Base-by-base conservation (phyloP, 2,888 invertebrate species). In the Mythimna albipuncta region DNA sequence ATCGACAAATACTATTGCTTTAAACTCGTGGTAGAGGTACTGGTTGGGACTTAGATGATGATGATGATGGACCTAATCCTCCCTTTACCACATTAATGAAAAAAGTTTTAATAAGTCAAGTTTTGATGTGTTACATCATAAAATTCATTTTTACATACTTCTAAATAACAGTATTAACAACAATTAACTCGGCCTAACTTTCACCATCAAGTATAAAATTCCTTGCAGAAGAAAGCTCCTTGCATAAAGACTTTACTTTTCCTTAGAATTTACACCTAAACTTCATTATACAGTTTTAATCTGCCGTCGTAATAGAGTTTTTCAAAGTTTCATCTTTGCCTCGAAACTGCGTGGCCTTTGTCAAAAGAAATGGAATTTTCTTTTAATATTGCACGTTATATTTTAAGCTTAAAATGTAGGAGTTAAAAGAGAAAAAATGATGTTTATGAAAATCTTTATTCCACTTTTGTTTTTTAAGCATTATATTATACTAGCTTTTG, bases 211-310 rank as follows among this genome's bases (percentile, higher is more conserved):
- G 77, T 84, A 80, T 78, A 82, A 83, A 82, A 81, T 65, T 75
- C 58, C n/a, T 52, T 32, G 41, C 21, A 35, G 70, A 77, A 76
- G 79, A 69, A 85, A 79, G 69, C 70, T 75, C 80, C 32, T 76
- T 81, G 81, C 64, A 74, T 72, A 81, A 84, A 73, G 74, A 82
- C 85, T 81, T 86, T 75, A 55, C 67, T 83, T 85, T 73, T 84
- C 83, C 72, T 79, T 72, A 84, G 77, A 89, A 88, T 90, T 88
- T 88, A 88, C 87, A 85, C 82, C 82, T 72, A 87, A 90, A 89
- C 87, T 89, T 89, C 85, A 88, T 87, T 89, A 88, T 77, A 82
- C 82, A 69, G 82, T 78, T 85, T 89, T 88, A 88, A 89, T 90
- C 87, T 88, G 82, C 76, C 69, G 83, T 73, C 81, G 82, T 89